Evolutionary conservation across 2,113 vertebrate genomes (phyloP).

Genomic region (Columba janthina): DNA sequence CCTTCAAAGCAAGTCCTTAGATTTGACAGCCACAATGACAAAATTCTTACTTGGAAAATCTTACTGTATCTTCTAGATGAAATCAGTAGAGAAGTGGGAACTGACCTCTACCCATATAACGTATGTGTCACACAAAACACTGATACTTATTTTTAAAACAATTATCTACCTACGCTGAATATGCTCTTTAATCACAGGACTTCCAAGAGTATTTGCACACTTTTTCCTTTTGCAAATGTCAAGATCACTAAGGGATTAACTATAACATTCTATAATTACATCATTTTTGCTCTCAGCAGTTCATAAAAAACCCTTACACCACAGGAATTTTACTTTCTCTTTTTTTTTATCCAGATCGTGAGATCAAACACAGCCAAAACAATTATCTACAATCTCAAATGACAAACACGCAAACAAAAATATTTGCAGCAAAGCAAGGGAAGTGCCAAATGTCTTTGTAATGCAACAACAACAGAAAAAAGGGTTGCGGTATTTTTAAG

Average conservation of each 20-base stretch:
- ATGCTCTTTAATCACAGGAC: not conserved
- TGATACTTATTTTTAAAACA: not conserved
- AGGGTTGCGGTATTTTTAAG: not conserved
- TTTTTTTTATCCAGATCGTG: not conserved
- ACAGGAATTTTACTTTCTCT: not conserved
- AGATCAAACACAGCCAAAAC: slow-evolving; percentile 24
- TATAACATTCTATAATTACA: slow-evolving; percentile 18
- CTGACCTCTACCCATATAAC: not conserved
- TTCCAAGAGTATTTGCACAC: not conserved
- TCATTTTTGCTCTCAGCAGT: slow-evolving; percentile 4
- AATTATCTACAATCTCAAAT: slow-evolving; percentile 24
- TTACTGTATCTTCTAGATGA: not conserved
- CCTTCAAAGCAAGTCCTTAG: not conserved
- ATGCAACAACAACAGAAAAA: not conserved
- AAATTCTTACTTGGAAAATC: not conserved
- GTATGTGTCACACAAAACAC: not conserved
- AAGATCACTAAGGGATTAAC: slow-evolving; percentile 43
- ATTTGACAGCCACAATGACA: not conserved
- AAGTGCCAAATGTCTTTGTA: not conserved
- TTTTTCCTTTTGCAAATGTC: slow-evolving; percentile 31
- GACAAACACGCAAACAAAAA: slow-evolving; percentile 8
- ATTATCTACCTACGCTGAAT: not conserved
- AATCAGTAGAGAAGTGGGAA: not conserved
- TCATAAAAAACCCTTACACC: not conserved
- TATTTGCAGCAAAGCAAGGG: not conserved